Base-by-base conservation (phyloP, 2,888 invertebrate genomes). In the Rhopalosiphum nymphaeae region DNA sequence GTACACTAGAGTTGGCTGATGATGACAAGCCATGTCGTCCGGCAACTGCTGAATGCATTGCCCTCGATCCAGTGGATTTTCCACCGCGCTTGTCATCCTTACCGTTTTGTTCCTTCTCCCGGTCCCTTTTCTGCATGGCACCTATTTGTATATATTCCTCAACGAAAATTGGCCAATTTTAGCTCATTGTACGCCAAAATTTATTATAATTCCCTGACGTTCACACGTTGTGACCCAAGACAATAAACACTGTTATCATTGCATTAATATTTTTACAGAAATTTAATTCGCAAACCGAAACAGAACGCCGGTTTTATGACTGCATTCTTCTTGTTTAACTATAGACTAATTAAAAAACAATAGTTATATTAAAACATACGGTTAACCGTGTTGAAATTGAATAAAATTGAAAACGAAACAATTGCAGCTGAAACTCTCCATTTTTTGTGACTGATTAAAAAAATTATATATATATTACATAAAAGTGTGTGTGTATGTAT, bases 11-110 rank as follows among this genome's bases (percentile, higher is more conserved):
- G 95, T 97, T 97, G 96, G 97, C 94, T 97, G 95, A 95, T 94
- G 95, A 95, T 96, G 97, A 97, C 96, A 97, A 97, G 96, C 97
- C 98, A 96, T 98, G 98, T 96, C 98, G 97, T 96, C 97, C 97
- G 96, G 97, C 91, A 53, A 94, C 94, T 89, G 86, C 94, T 42
- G 94, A 94, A 94, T 94, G 94, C 91, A 94, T 91, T 94, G 91
- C 94, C 90, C 94, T 94, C 90, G 94, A 86, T 94, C 94, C 94
- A 25, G 91, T 61, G 56, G 96, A 95, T 95, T 95, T 95, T 93
- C 95, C 95, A 95, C 95, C 96, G 95, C 95, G 95, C 96, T 96
- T 95, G 96, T 96, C 97, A 94, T 95, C 95, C 94, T 95, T 95
- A 93, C 95, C 95, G 94, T 95, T 95, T 91, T 96, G 95, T 95